Conservation (phyloP, 1,140 invertebrate genomes). For the Drosophila jambulina region DNA sequence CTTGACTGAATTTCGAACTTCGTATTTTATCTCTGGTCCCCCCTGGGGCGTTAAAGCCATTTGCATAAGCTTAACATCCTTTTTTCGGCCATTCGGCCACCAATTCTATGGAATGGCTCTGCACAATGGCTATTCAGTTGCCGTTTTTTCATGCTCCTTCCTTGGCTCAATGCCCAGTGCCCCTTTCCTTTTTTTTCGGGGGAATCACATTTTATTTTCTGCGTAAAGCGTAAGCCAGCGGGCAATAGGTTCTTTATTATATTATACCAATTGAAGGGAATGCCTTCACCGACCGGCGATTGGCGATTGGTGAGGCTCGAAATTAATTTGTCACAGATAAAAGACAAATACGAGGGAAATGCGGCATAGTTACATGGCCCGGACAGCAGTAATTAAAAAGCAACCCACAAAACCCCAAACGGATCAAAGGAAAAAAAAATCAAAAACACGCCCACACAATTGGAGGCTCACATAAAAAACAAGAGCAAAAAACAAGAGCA, state of each 20-base stretch:
- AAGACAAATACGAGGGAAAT: constrained; percentile 38
- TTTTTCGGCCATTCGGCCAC: constrained; percentile 20
- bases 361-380: constrained; percentile 22
- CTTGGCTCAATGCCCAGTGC: constrained; percentile 13
- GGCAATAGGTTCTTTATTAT: constrained; percentile 11
- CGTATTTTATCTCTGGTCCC: constrained; percentile 34
- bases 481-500: constrained; percentile 8
- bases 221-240: constrained; percentile 11
- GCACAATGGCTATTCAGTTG: constrained; percentile 40
- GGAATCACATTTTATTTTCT: constrained; percentile 28
- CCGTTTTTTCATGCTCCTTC: not conserved
- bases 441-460: constrained; percentile 23
- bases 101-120: constrained; percentile 8
- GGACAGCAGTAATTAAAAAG: constrained; percentile 74
- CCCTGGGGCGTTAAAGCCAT: constrained; percentile 35
- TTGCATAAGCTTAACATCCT: constrained; percentile 42
- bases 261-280: constrained; percentile 34
- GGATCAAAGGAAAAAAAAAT: constrained; percentile 13
- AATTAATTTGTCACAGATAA: constrained; percentile 73
- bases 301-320: constrained; percentile 41
- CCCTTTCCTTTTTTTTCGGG: constrained; percentile 16
- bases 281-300: constrained; percentile 26
- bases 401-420: constrained; percentile 32
- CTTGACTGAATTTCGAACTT: constrained; percentile 26
- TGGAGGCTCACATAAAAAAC: not conserved